Evolutionary conservation across 2,797 vertebrate genomes (phyloP).

Genomic region (Enteromius unitaeniatus): DNA sequence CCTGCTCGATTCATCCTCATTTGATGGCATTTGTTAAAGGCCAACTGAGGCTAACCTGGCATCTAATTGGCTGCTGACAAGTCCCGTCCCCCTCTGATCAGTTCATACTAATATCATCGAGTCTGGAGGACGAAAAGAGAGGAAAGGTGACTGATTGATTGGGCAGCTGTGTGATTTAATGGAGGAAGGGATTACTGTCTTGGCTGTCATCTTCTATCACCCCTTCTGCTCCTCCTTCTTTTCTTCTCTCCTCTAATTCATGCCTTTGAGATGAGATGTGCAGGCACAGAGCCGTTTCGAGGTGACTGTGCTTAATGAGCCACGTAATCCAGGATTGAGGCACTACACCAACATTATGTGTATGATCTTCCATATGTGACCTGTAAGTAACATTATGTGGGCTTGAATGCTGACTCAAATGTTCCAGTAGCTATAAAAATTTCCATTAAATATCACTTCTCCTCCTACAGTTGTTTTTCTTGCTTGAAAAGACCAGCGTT

Average conservation of each 20-base stretch:
- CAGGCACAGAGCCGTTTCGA: slow-evolving; percentile 38
- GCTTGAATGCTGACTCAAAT: slow-evolving; percentile 37
- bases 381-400: slow-evolving; percentile 42
- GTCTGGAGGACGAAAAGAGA: background rate
- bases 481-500: background rate
- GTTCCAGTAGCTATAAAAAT: background rate
- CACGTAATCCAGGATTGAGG: slow-evolving; percentile 55
- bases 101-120: slow-evolving; percentile 47
- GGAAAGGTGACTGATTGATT: slow-evolving; percentile 64
- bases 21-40: slow-evolving; percentile 68
- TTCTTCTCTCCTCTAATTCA: slow-evolving; percentile 38
- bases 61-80: slow-evolving; percentile 70
- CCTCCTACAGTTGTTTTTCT: background rate
- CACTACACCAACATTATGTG: slow-evolving; percentile 39
- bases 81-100: slow-evolving; percentile 62
- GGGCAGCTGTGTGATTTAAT: slow-evolving; percentile 61
- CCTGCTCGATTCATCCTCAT: slow-evolving; percentile 61
- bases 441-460: background rate
- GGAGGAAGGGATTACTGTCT: slow-evolving; percentile 72
- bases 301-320: slow-evolving; percentile 56
- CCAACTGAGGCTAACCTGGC: slow-evolving; percentile 59
- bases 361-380: slow-evolving; percentile 34
- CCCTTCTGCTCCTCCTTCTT: slow-evolving; percentile 39
- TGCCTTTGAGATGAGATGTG: slow-evolving; percentile 38
- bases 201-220: slow-evolving; percentile 74